phyloP scores from a whole-genome alignment of 2,888 invertebrate species.

The Chaitophorus viminalis region DNA sequence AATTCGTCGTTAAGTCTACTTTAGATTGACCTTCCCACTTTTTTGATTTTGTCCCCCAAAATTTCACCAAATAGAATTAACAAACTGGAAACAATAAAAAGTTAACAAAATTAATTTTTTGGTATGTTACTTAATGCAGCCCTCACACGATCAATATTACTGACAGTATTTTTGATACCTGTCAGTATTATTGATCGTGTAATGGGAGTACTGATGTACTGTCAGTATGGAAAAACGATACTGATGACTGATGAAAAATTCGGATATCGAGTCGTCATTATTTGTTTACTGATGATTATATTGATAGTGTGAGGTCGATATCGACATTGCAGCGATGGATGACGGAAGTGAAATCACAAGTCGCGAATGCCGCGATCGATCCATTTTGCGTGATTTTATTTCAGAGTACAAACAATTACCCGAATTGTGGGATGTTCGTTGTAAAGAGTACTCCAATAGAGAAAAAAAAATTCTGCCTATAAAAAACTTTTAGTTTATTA shows the following conservation, averaged over 20 bases:
- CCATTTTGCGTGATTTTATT: constrained; percentile 2
- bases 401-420: constrained; percentile 21
- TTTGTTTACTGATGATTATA: neutral
- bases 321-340: constrained; percentile 6
- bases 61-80: too few species aligned
- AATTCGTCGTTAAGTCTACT: too few species aligned
- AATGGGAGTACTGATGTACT: too few species aligned
- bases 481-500: too few species aligned
- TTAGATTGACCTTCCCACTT: too few species aligned
- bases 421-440: constrained; percentile 26
- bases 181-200: too few species aligned
- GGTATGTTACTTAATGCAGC: too few species aligned
- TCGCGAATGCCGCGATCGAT: neutral
- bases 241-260: neutral
- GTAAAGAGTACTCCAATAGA: constrained; percentile 1
- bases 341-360: neutral
- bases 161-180: constrained; percentile 33
- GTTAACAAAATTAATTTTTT: too few species aligned
- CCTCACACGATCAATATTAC: constrained; percentile 58
- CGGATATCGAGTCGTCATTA: constrained; percentile 2
- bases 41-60: too few species aligned
- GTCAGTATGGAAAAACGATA: neutral
- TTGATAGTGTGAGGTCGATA: neutral
- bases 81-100: too few species aligned
- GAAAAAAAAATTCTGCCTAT: too few species aligned